phyloP scores from a whole-genome alignment of 1,140 invertebrate species.

The Halictus rubicundus region DNA sequence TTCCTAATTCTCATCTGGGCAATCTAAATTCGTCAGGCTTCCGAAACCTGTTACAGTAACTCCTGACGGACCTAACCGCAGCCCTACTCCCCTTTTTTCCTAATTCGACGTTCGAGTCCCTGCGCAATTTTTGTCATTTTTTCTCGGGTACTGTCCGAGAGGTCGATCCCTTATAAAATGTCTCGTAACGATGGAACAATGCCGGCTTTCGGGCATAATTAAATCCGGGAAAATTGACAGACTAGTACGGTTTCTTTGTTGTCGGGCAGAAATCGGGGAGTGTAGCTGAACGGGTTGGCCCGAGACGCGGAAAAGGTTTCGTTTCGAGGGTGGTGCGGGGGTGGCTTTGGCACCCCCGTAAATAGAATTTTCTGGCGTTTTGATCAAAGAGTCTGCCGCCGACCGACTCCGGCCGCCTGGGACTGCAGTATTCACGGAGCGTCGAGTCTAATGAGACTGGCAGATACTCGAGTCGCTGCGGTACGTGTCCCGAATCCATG shows the following conservation, averaged over 20 bases:
- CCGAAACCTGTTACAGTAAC: no score
- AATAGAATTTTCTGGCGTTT: constrained; percentile 56
- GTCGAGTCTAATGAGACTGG: constrained; percentile 47
- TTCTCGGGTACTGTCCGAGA: no score
- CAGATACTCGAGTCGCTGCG: constrained; percentile 10
- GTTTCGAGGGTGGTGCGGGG: constrained; percentile 21
- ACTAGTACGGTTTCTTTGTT: constrained; percentile 47
- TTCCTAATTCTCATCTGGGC: no score
- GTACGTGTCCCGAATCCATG: constrained; percentile 37
- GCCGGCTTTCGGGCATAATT: constrained; percentile 57
- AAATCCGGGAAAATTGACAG: constrained; percentile 57
- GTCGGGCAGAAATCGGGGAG: neutral
- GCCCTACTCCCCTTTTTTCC: no score
- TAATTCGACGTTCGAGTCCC: no score
- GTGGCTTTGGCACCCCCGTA: constrained; percentile 43
- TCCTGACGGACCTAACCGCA: no score
- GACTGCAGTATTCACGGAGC: constrained; percentile 9
- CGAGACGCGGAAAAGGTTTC: constrained; percentile 19
- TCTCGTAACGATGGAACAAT: constrained; percentile 1
- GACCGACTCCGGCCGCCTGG: constrained; percentile 8
- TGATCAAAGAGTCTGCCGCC: constrained; percentile 50
- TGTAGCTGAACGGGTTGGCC: neutral
- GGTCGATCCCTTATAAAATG: no score
- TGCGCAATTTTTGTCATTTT: no score
- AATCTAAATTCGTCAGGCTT: no score